Evolutionary conservation across 1,140 invertebrate species (phyloP).

Genomic region (Aethina tumida): DNA sequence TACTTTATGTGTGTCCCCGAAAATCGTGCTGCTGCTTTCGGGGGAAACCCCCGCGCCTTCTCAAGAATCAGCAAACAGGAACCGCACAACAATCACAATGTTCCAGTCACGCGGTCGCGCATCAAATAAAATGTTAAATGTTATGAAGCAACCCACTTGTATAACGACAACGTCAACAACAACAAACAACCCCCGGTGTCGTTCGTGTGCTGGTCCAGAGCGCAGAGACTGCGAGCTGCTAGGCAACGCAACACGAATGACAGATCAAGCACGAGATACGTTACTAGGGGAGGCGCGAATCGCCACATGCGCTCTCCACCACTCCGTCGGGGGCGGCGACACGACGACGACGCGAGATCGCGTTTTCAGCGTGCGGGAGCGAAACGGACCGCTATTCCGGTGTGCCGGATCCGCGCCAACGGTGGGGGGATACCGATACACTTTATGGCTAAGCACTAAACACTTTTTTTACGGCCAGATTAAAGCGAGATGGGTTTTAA

Average conservation of each 20-base stretch:
- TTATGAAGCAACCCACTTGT: too few relatives aligned
- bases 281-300: constrained; percentile 32
- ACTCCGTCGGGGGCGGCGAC: constrained; percentile 19
- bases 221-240: constrained; percentile 4
- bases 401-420: constrained; percentile 27
- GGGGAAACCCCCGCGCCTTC: constrained; percentile 20
- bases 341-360: constrained; percentile 1
- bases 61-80: too few relatives aligned
- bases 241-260: constrained; percentile 10
- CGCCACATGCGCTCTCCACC: constrained; percentile 16
- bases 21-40: constrained; percentile 33
- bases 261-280: constrained; percentile 23
- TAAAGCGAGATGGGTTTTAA: constrained; percentile 33
- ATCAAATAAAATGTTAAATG: too few relatives aligned
- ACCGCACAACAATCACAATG: constrained; percentile 3
- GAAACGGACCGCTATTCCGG: constrained; percentile 24
- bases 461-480: constrained; percentile 34
- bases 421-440: constrained; percentile 33
- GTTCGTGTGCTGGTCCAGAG: constrained; percentile 1
- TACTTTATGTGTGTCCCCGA: constrained; percentile 35
- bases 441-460: constrained; percentile 36
- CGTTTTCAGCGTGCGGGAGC: constrained; percentile 1
- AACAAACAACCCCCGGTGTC: constrained; percentile 5
- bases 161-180: constrained; percentile 2
- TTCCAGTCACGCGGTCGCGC: neutral